Evolutionary conservation across 2,888 invertebrate genomes (phyloP).

Genomic region (Ypsolopha sequella): DNA sequence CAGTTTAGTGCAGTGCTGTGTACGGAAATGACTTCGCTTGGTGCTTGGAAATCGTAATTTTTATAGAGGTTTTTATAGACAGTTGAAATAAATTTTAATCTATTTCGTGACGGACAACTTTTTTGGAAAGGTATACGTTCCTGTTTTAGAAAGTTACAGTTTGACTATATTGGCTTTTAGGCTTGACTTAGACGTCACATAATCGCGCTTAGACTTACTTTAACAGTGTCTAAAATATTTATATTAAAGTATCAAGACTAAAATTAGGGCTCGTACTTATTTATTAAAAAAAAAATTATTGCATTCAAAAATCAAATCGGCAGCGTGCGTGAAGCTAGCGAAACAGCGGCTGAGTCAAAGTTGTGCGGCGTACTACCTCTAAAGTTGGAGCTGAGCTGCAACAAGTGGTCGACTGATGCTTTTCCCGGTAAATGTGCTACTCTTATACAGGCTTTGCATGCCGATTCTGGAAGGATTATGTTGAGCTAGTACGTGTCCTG

Average conservation of each 20-base stretch:
- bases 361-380: conserved; percentile 25
- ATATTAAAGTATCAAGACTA: no score
- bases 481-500: conserved; percentile 29
- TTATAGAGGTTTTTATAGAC: conserved; percentile 11
- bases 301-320: no score
- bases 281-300: no score
- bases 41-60: conserved; percentile 36
- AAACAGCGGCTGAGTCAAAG: conserved; percentile 26
- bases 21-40: conserved; percentile 35
- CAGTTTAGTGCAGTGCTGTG: conserved; percentile 40
- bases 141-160: no score
- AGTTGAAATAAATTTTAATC: no score
- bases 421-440: conserved; percentile 61
- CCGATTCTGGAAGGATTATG: conserved; percentile 51
- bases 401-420: conserved; percentile 65
- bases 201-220: no score
- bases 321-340: conserved; percentile 6
- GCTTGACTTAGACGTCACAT: no score
- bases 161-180: no score
- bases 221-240: no score
- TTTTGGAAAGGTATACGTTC: no score
- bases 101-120: no score
- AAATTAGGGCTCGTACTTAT: no score
- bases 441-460: conserved; percentile 62
- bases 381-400: conserved; percentile 49